Conservation (phyloP, 92 coral and sea anemone genomes). For the Blastomussa wellsi region DNA sequence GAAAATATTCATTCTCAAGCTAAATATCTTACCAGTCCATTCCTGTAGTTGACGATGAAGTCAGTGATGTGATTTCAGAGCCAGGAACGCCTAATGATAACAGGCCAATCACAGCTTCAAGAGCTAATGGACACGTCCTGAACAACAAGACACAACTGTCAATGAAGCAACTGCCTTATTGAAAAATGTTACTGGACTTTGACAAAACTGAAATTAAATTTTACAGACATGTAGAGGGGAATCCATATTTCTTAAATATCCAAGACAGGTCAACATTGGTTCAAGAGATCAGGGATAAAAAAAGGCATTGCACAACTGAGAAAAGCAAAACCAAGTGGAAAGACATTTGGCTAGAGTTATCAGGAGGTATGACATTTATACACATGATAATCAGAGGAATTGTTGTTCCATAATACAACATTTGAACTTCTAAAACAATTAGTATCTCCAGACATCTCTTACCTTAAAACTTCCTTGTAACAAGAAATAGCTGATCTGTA, state of each 20-base stretch:
- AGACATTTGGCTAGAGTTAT: too few relatives aligned
- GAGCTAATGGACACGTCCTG: constrained; percentile 89
- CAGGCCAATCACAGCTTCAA: constrained; percentile 91
- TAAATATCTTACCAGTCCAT: constrained; percentile 77
- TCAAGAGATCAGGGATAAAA: too few relatives aligned
- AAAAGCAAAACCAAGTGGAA: too few relatives aligned
- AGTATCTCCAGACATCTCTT: neutral
- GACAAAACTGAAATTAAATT: neutral
- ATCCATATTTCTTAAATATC: too few relatives aligned
- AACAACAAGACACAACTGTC: neutral
- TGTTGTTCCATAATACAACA: neutral
- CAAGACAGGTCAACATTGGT: too few relatives aligned
- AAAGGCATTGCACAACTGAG: too few relatives aligned
- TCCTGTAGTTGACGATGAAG: constrained; percentile 68
- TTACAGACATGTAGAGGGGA: too few relatives aligned
- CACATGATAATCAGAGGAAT: neutral
- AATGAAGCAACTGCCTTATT: neutral
- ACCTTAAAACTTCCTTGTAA: constrained; percentile 98
- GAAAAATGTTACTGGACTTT: neutral
- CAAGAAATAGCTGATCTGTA: constrained; percentile 95
- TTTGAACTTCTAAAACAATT: neutral
- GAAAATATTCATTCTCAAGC: too few relatives aligned
- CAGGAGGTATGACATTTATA: neutral
- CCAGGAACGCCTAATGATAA: constrained; percentile 83
- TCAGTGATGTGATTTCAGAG: constrained; percentile 84